phyloP scores from a whole-genome alignment of 2,797 vertebrate genomes.

The Sebastes diploproa region DNA sequence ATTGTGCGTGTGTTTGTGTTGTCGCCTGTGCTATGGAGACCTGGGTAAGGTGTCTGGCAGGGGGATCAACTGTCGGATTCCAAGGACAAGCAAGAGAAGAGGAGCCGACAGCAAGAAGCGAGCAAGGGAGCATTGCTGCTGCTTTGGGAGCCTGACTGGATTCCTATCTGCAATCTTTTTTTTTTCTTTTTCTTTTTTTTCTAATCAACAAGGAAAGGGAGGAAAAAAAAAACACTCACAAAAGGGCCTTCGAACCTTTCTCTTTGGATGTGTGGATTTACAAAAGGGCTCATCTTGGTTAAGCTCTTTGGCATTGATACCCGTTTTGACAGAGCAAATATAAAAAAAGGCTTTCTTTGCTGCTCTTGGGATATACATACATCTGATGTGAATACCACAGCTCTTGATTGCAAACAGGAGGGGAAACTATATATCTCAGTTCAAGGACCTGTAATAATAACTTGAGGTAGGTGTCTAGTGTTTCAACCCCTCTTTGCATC shows the following conservation, averaged over 20 bases:
- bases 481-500: conserved; percentile 79
- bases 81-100: conserved; percentile 89
- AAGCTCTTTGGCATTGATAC: conserved; percentile 75
- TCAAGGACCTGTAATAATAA: conserved; percentile 84
- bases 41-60: conserved; percentile 77
- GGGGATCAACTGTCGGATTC: conserved; percentile 85
- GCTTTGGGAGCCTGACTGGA: conserved; percentile 85
- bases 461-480: conserved; percentile 90
- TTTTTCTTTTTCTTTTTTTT: conserved; percentile 25
- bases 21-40: conserved; percentile 84
- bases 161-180: conserved; percentile 72
- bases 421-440: conserved; percentile 75
- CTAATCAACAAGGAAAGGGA: conserved; percentile 41
- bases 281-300: conserved; percentile 76
- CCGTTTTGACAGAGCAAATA: conserved; percentile 77
- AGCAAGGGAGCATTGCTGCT: conserved; percentile 84
- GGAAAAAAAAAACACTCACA: conserved; percentile 68
- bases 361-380: conserved; percentile 79
- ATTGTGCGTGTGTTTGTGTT: conserved; percentile 55
- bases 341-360: conserved; percentile 74
- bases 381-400: conserved; percentile 72
- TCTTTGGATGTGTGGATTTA: conserved; percentile 84
- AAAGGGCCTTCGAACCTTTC: conserved; percentile 75
- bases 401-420: conserved; percentile 81
- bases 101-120: conserved; percentile 73